phyloP scores from a whole-genome alignment of 2,888 invertebrate genomes.

The Esperia sulphurella region DNA sequence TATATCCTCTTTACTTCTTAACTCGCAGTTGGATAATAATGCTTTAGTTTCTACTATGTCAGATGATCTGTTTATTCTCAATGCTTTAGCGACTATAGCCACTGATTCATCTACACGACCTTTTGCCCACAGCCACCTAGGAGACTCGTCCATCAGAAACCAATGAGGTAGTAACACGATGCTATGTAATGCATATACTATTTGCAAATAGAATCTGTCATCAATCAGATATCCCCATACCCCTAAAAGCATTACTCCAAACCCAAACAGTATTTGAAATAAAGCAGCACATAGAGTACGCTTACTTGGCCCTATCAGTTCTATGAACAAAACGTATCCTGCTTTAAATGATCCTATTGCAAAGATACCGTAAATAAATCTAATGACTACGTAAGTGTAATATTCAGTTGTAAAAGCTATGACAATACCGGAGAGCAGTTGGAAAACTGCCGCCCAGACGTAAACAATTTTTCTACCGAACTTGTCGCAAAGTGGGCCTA shows the following conservation, averaged over 20 bases:
- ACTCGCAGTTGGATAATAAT: conserved; percentile 81
- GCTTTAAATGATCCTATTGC: conserved; percentile 88
- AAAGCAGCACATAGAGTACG: conserved; percentile 90
- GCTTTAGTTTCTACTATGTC: conserved; percentile 82
- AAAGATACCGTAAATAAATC: conserved; percentile 88
- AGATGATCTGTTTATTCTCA: conserved; percentile 83
- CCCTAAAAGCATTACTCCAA: conserved; percentile 89
- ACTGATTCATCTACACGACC: conserved; percentile 87
- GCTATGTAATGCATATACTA: conserved; percentile 88
- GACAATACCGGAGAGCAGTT: conserved; percentile 83
- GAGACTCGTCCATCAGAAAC: conserved; percentile 93
- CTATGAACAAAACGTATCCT: conserved; percentile 87
- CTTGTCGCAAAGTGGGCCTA: conserved; percentile 89
- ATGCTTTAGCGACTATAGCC: conserved; percentile 84
- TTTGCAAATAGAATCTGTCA: conserved; percentile 86
- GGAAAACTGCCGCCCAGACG: conserved; percentile 86
- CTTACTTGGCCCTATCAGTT: conserved; percentile 88
- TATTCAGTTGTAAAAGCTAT: conserved; percentile 89
- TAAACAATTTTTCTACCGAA: conserved; percentile 89
- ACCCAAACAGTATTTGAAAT: conserved; percentile 88
- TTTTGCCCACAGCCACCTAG: conserved; percentile 92
- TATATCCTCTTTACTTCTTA: conserved; percentile 64
- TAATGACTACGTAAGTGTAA: conserved; percentile 82
- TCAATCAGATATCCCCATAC: conserved; percentile 89
- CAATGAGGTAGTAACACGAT: conserved; percentile 86